Evolutionary conservation across 2,797 vertebrate genomes (phyloP).

Genomic region (Notamacropus eugenii): DNA sequence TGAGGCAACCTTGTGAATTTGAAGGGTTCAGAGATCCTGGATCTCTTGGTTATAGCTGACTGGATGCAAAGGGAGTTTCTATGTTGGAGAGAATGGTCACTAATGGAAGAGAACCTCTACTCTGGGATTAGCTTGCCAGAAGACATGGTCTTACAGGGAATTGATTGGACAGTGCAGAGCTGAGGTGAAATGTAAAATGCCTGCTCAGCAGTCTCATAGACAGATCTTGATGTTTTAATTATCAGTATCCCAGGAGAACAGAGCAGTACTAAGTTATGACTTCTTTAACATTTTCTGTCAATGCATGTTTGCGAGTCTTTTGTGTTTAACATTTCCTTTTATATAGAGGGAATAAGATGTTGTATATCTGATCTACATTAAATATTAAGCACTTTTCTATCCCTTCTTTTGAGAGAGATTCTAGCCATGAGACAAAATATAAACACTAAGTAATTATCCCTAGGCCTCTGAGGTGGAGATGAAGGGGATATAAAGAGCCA

Average conservation of each 20-base stretch:
- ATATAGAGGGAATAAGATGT: neutral
- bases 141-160: neutral
- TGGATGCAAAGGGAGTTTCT: neutral
- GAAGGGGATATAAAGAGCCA: neutral
- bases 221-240: neutral
- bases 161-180: neutral
- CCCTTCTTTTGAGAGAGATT: neutral
- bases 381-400: neutral
- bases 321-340: neutral
- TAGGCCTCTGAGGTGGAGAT: neutral
- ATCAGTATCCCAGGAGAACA: neutral
- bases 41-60: neutral
- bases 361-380: neutral
- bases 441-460: neutral
- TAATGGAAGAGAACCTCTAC: neutral
- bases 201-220: neutral
- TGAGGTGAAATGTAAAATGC: neutral
- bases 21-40: neutral
- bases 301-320: neutral
- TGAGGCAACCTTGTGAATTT: neutral
- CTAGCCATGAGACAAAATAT: neutral
- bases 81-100: neutral
- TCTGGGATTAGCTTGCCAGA: neutral
- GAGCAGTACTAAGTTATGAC: neutral
- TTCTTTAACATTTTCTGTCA: neutral